Base-by-base conservation (phyloP, 2,888 invertebrate genomes). In the Dynastes maya region DNA sequence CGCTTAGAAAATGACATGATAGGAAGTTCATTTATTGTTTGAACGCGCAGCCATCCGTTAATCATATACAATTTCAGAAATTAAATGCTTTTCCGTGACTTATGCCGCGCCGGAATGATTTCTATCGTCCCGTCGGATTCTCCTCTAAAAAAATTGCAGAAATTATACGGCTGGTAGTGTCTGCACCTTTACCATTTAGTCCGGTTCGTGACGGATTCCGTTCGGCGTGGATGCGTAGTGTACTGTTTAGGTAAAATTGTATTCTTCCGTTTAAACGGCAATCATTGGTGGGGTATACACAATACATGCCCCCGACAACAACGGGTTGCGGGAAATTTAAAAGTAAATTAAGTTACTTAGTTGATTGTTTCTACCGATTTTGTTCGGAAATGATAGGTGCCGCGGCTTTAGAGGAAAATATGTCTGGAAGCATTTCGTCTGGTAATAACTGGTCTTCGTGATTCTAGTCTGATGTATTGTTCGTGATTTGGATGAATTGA, bases 1-100 rank as follows among this genome's bases (percentile, higher is more conserved):
- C 70, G 16, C 32, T 4, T 32, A 51, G 55, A 70, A 70, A 70
- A 70, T 70, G 70, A 70, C 70, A 70, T 70, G 70, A 70, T 53
- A 51, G 55, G 45, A 70, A 29, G 53, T 53, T 70, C 70, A 32
- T 53, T 53, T 70, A 32, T 53, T 53, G 32, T 70, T 29, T 22
- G 55, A 27, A 70, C 53, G 53, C 55, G 55, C 13, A 70, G n/a
- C 32, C 64, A 51, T 51, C 29, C 32, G 70, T n/a, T 70, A 70
- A 70, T 70, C 70, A 55, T 70, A 70, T 51, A 70, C 32, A 70
- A 53, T 53, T 51, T 32, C 29, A 53, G 32, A 49, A 70, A 70
- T 70, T 70, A 70, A 70, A 70, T 70, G 53, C 8, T 53, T 53
- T 29, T 53, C 32, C 70, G 70, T 70, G 70, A 70, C 70, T 55